Conservation (phyloP, 23 tunicate species). For the Styela clava region DNA sequence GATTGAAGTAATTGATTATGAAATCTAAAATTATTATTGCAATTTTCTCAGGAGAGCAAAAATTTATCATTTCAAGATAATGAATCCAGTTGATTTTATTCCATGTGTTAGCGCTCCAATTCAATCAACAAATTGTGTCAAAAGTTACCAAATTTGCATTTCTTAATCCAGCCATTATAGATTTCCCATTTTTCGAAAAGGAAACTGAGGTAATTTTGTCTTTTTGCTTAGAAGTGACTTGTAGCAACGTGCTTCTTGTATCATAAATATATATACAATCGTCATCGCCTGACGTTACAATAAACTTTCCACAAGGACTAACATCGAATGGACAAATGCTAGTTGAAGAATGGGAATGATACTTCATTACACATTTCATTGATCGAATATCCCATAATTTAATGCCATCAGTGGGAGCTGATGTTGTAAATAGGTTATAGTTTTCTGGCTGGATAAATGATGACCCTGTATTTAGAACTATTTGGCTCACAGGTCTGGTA, state of each 20-base stretch:
- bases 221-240: not conserved
- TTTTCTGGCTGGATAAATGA: slow-evolving; percentile 27
- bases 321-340: slow-evolving; percentile 38
- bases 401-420: slow-evolving; percentile 64
- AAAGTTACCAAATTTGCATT: not conserved
- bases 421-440: slow-evolving; percentile 39
- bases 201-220: slow-evolving; percentile 10
- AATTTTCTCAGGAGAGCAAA: too few species aligned
- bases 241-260: slow-evolving; percentile 6
- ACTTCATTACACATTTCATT: slow-evolving; percentile 44
- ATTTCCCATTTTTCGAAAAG: not conserved
- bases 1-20: too few species aligned
- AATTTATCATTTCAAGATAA: too few species aligned
- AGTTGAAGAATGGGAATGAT: slow-evolving; percentile 26
- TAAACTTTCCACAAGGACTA: slow-evolving; percentile 43
- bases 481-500: slow-evolving; percentile 35
- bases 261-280: slow-evolving; percentile 33
- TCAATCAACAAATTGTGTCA: too few species aligned
- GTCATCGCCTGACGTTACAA: slow-evolving; percentile 51
- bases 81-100: too few species aligned
- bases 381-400: slow-evolving; percentile 74
- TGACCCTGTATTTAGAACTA: slow-evolving; percentile 27
- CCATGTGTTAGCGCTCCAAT: too few species aligned
- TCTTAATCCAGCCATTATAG: not conserved
- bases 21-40: too few species aligned